Evolutionary conservation across 1,140 invertebrate genomes (phyloP).

Genomic region (Lepidurus packardi): DNA sequence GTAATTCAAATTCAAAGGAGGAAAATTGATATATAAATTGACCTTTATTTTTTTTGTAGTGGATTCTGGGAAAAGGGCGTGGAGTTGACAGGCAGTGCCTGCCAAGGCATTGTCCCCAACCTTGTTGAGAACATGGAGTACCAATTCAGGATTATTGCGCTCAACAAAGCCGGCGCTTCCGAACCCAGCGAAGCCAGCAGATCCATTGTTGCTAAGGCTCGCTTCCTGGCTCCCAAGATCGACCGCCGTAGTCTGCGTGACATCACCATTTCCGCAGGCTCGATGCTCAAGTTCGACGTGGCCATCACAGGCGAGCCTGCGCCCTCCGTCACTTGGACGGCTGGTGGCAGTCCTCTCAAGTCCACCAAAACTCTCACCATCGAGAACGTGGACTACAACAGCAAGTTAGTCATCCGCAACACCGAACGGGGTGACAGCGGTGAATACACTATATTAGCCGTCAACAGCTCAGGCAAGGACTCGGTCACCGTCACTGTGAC

Average conservation of each 20-base stretch:
- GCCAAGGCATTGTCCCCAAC: conserved; percentile 70
- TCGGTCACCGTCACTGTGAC: conserved; percentile 80
- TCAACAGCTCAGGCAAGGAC: conserved; percentile 80
- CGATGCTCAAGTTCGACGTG: conserved; percentile 85
- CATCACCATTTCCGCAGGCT: conserved; percentile 81
- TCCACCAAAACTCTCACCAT: conserved; percentile 62
- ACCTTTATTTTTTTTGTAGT: conserved; percentile 46
- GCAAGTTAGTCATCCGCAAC: conserved; percentile 75
- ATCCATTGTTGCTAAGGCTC: conserved; percentile 83
- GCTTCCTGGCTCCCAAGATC: conserved; percentile 89
- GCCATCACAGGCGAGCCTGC: conserved; percentile 86
- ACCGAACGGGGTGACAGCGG: conserved; percentile 74
- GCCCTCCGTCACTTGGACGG: conserved; percentile 82
- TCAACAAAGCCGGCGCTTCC: conserved; percentile 89
- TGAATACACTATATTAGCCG: conserved; percentile 78
- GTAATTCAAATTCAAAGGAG: too few species aligned
- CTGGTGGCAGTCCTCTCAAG: conserved; percentile 53
- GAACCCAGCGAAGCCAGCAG: conserved; percentile 81
- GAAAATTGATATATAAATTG: too few species aligned
- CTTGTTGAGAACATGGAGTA: conserved; percentile 96
- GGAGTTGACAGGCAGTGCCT: conserved; percentile 65
- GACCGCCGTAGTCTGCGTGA: conserved; percentile 83
- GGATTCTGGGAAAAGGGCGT: conserved; percentile 84
- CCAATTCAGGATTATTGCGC: conserved; percentile 93
- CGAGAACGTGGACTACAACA: conserved; percentile 79